phyloP scores from a whole-genome alignment of 2,113 vertebrate genomes.

The Sapayoa aenigma region DNA sequence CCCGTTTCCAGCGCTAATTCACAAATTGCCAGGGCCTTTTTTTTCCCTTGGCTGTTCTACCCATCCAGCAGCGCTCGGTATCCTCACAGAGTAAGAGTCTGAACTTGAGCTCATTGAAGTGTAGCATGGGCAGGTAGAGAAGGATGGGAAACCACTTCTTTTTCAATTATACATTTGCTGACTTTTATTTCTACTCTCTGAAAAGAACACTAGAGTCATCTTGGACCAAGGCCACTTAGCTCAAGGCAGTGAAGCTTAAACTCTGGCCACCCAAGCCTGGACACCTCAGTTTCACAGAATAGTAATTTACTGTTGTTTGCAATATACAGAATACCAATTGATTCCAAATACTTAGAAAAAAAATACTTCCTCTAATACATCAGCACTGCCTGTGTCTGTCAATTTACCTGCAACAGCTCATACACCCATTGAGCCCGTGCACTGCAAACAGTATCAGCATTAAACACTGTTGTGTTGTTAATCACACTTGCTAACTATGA shows the following conservation, averaged over 20 bases:
- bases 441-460: neutral
- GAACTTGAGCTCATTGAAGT: neutral
- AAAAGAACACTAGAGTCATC: neutral
- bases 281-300: neutral
- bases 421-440: rapidly evolving
- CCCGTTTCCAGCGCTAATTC: constrained; percentile 23
- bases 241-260: neutral
- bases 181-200: neutral
- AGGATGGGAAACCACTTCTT: neutral
- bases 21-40: neutral
- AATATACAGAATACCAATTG: neutral
- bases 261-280: neutral
- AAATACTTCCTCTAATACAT: neutral
- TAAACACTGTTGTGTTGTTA: neutral
- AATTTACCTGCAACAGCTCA: neutral
- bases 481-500: neutral
- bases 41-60: neutral
- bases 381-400: neutral
- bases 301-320: neutral
- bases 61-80: rapidly evolving
- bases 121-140: neutral
- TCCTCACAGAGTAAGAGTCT: rapidly evolving
- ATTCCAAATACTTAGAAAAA: neutral
- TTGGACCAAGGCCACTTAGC: neutral
- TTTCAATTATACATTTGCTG: neutral